Conservation (phyloP, 2,797 vertebrate genomes). For the Coregonus sp. region DNA sequence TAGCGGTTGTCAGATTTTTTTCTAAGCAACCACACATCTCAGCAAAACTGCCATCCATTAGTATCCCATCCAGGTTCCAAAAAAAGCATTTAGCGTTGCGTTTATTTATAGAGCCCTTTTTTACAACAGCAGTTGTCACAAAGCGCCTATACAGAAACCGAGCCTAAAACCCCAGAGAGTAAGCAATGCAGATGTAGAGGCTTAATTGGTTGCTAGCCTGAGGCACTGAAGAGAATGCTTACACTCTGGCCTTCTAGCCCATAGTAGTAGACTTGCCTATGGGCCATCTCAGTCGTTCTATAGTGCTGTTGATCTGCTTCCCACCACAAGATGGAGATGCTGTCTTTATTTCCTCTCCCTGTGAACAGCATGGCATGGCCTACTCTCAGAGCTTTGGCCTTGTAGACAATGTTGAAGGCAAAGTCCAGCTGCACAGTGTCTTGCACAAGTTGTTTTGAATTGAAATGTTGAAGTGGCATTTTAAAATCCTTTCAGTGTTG, state of each 20-base stretch:
- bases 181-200: background rate
- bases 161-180: too few relatives aligned
- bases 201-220: background rate
- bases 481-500: too few relatives aligned
- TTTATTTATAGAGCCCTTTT: background rate
- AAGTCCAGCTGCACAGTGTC: too few relatives aligned
- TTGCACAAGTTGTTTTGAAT: too few relatives aligned
- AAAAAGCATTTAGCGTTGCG: background rate
- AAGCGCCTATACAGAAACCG: too few relatives aligned
- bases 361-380: background rate
- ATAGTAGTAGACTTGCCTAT: background rate
- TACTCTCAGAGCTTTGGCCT: background rate
- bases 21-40: background rate
- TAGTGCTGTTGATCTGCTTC: background rate
- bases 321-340: conserved; percentile 36
- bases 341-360: conserved; percentile 1
- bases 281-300: background rate
- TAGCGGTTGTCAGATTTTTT: too few relatives aligned
- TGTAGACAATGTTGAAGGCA: too few relatives aligned
- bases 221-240: background rate
- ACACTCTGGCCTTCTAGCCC: background rate
- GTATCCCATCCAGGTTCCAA: background rate
- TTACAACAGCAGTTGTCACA: too few relatives aligned
- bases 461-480: background rate
- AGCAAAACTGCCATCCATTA: background rate